These are phyloP conservation scores for Anarhynchus alexandrinus DNA, from an alignment of 2,113 vertebrate genomes.

Conservation along the genomic window DNA sequence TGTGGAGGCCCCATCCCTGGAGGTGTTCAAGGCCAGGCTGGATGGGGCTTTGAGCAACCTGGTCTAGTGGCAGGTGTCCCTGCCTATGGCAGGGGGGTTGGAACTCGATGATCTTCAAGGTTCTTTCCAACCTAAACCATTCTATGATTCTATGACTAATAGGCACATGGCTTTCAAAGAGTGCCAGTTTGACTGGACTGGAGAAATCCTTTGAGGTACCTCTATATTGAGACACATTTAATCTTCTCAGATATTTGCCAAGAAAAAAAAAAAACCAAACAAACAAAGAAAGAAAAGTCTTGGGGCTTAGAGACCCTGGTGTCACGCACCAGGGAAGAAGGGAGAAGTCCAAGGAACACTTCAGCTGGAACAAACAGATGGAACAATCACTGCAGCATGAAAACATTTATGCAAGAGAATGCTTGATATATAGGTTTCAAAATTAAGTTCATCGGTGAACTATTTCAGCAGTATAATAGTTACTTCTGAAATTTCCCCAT, in stretches of 20 bases:
- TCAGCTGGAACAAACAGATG: background rate
- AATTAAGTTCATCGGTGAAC: background rate
- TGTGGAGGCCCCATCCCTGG: too few species aligned
- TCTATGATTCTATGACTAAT: background rate
- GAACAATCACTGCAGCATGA: accelerated
- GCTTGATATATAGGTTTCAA: background rate
- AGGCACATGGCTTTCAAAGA: background rate
- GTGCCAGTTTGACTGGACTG: background rate
- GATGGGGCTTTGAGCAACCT: too few species aligned
- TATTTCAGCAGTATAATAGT: background rate
- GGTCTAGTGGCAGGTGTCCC: too few species aligned
- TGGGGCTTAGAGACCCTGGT: background rate
- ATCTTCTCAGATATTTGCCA: background rate
- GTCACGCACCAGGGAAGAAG: background rate
- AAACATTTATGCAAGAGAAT: background rate
- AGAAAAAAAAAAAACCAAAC: background rate
- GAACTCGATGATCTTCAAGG: too few species aligned
- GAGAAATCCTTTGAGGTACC: background rate
- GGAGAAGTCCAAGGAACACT: background rate
- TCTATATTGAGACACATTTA: background rate
- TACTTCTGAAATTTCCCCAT: background rate
- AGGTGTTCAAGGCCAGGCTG: too few species aligned
- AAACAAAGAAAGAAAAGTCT: background rate
- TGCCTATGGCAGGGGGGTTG: too few species aligned
- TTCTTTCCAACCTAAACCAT: too few species aligned